These are phyloP conservation scores for Glaucopsyche alexis DNA, from an alignment of 2,888 invertebrate species.

Conservation along the genomic window DNA sequence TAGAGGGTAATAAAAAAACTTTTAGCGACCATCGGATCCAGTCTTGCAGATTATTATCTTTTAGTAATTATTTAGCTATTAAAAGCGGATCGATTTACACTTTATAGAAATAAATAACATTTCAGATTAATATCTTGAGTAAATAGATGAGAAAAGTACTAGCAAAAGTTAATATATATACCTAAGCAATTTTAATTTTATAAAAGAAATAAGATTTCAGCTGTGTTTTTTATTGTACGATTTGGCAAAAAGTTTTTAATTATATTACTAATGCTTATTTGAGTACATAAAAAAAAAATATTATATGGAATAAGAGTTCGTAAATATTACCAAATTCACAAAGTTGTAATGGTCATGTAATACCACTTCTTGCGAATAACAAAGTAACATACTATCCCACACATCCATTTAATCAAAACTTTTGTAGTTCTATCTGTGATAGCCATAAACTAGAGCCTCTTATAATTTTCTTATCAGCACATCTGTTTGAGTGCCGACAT, in stretches of 20 bases:
- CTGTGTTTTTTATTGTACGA: too few relatives aligned
- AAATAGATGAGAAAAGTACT: neutral
- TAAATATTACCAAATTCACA: neutral
- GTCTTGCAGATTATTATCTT: neutral
- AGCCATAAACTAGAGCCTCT: conserved; percentile 41
- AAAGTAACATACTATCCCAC: neutral
- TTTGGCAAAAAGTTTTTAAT: too few relatives aligned
- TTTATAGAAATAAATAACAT: neutral
- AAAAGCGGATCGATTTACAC: neutral
- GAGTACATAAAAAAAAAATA: too few relatives aligned
- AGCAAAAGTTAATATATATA: too few relatives aligned
- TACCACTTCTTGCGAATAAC: conserved; percentile 19
- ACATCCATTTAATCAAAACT: conserved; percentile 26
- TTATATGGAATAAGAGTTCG: neutral
- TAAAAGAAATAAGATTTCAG: too few relatives aligned
- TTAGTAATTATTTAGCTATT: conserved; percentile 4
- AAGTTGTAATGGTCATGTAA: conserved; percentile 20
- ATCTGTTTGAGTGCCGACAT: conserved; percentile 54
- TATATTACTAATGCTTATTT: too few relatives aligned
- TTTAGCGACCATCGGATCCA: conserved; percentile 19
- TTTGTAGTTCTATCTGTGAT: conserved; percentile 32
- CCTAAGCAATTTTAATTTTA: too few relatives aligned
- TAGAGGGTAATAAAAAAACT: conserved; percentile 22
- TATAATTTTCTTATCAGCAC: conserved; percentile 61
- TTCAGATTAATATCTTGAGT: neutral